phyloP scores from a whole-genome alignment of 1,140 invertebrate genomes.

The Zaprionus lachaisei region DNA sequence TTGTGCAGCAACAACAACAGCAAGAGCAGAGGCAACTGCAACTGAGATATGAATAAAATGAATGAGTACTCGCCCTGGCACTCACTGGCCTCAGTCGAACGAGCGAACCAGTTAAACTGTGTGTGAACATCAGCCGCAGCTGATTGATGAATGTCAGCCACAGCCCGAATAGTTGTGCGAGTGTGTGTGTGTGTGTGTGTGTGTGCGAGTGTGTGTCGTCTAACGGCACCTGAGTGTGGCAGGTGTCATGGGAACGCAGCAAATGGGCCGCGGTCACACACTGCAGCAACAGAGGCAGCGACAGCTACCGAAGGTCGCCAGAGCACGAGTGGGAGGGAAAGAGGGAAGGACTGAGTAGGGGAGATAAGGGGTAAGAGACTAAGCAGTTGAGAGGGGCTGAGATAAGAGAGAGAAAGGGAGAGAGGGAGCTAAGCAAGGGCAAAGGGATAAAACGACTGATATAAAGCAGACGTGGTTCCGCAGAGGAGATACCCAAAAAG shows the following conservation, averaged over 20 bases:
- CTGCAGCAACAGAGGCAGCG: conserved; percentile 5
- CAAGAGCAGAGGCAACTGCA: neutral
- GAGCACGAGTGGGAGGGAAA: conserved; percentile 17
- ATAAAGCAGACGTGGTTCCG: no score
- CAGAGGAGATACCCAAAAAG: no score
- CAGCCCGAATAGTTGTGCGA: conserved; percentile 29
- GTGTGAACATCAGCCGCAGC: conserved; percentile 51
- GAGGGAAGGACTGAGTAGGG: conserved; percentile 14
- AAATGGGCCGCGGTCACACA: conserved; percentile 53
- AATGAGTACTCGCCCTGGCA: conserved; percentile 40
- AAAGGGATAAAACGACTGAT: no score
- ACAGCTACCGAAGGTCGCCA: conserved; percentile 45
- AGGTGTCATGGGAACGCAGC: conserved; percentile 72
- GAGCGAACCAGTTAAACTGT: conserved; percentile 46
- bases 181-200: conserved; percentile 6
- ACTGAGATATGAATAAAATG: conserved; percentile 57
- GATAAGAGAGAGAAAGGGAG: neutral
- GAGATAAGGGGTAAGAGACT: neutral
- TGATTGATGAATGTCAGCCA: conserved; percentile 79
- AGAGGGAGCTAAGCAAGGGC: neutral
- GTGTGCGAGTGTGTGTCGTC: conserved; percentile 24
- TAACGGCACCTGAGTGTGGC: conserved; percentile 50
- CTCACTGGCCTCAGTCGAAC: conserved; percentile 6
- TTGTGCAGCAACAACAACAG: conserved; percentile 14
- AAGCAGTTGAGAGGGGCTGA: neutral